A percentile compares a stretch with the other conserved stretches of the same genome.
These are phyloP conservation scores for Xenopus laevis DNA, from an alignment of 2,113 vertebrate genomes.

Conservation along the genomic window DNA sequence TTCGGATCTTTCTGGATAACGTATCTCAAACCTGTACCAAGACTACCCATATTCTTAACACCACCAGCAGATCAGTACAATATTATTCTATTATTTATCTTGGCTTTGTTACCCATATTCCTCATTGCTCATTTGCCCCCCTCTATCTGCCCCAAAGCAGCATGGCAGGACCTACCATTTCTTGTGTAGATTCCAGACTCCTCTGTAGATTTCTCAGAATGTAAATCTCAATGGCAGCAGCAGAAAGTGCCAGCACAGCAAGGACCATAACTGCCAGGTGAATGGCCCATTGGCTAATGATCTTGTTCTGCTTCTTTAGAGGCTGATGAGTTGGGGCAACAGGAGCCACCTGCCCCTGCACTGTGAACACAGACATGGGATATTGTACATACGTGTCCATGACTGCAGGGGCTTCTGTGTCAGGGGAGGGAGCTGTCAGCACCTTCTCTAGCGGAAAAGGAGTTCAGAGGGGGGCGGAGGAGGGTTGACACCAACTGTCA, in stretches of 20 bases:
- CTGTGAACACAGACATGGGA: constrained; percentile 59
- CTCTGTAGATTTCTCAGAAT: constrained; percentile 58
- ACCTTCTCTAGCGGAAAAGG: constrained; percentile 2
- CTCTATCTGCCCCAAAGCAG: no score
- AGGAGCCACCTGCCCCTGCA: constrained; percentile 56
- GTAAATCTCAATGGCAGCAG: constrained; percentile 65
- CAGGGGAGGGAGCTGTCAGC: not conserved
- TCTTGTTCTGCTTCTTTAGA: not conserved
- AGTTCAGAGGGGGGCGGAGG: not conserved
- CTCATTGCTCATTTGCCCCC: no score
- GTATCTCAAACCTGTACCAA: no score
- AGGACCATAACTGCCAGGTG: constrained; percentile 58
- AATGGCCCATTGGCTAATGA: not conserved
- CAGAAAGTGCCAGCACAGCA: constrained; percentile 56
- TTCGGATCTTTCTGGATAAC: no score
- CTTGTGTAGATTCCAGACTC: constrained; percentile 27
- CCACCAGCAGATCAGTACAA: no score
- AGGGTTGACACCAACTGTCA: not conserved
- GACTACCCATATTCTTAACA: no score
- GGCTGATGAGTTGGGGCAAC: constrained; percentile 52
- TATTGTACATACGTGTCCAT: constrained; percentile 19
- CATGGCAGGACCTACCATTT: constrained; percentile 7
- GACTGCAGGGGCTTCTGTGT: constrained; percentile 3
- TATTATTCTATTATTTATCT: no score
- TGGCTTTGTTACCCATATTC: no score